Evolutionary conservation across 2,113 vertebrate species (phyloP).

Genomic region (Orcinus orca): DNA sequence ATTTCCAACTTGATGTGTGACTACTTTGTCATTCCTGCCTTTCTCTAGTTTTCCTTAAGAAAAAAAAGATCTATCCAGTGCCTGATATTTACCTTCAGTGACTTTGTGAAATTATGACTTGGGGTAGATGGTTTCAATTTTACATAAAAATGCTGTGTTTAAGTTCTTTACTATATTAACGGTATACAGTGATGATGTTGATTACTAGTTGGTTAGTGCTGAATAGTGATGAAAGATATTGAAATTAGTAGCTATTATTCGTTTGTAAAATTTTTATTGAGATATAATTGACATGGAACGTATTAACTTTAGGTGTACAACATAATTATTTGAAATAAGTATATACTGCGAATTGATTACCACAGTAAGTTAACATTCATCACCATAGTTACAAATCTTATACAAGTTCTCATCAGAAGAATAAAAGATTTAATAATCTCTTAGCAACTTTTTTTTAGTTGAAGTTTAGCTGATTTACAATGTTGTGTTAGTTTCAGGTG

Average conservation of each 20-base stretch:
- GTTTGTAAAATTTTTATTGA: not conserved
- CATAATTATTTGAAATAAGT: not conserved
- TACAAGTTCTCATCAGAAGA: not conserved
- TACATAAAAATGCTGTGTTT: not conserved
- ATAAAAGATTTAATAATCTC: not conserved
- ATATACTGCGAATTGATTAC: not conserved
- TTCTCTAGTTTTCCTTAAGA: not conserved
- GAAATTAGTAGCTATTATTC: not conserved
- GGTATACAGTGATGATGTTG: not conserved
- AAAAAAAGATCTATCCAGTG: not conserved
- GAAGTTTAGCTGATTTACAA: not conserved
- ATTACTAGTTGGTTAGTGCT: not conserved
- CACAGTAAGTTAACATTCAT: not conserved
- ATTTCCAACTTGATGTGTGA: slow-evolving; percentile 3
- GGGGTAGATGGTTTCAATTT: not conserved
- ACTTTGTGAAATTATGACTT: not conserved
- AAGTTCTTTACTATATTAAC: not conserved
- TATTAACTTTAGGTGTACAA: not conserved
- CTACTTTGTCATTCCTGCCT: not conserved
- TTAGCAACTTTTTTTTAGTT: not conserved
- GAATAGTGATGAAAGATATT: not conserved
- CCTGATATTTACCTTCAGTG: not conserved
- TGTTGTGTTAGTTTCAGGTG: not conserved
- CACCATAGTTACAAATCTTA: not conserved
- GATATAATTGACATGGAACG: not conserved